Evolutionary conservation across 2,888 invertebrate species (phyloP).

Genomic region (Timema cristinae): DNA sequence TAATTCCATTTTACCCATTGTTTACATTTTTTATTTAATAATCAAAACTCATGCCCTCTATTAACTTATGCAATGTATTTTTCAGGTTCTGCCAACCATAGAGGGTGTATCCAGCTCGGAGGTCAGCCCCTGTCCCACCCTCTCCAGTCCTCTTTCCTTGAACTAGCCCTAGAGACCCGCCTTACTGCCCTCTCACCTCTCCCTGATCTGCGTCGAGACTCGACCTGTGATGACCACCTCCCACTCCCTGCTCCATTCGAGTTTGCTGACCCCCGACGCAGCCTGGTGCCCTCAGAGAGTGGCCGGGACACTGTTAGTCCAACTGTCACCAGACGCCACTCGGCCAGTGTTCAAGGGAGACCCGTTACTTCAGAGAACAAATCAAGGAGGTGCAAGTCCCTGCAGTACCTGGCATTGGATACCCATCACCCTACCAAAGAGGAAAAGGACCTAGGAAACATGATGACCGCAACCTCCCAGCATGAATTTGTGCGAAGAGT

Average conservation of each 20-base stretch:
- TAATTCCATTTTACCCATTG: too few species aligned
- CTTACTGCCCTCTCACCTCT: constrained; percentile 62
- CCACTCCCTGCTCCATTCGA: constrained; percentile 69
- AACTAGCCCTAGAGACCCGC: constrained; percentile 41
- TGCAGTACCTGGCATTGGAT: too few species aligned
- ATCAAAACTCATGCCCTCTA: background rate
- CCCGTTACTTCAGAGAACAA: too few species aligned
- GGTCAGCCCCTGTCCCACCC: constrained; percentile 50
- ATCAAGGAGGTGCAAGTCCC: too few species aligned
- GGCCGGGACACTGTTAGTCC: background rate
- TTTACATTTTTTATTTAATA: background rate
- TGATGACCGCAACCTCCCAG: background rate
- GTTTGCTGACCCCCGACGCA: constrained; percentile 72
- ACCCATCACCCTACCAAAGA: constrained; percentile 6
- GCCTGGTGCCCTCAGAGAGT: constrained; percentile 34
- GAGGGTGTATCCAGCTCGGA: constrained; percentile 47
- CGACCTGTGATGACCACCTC: constrained; percentile 51
- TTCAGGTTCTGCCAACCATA: constrained; percentile 41
- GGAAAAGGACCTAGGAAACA: constrained; percentile 17
- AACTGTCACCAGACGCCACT: too few species aligned
- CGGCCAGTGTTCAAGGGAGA: too few species aligned
- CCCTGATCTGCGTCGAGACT: constrained; percentile 60
- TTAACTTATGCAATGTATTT: background rate
- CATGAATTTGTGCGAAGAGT: background rate
- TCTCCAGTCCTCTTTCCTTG: constrained; percentile 34